Base-by-base conservation (phyloP, 2,888 invertebrate genomes). In the Rhagium mordax region DNA sequence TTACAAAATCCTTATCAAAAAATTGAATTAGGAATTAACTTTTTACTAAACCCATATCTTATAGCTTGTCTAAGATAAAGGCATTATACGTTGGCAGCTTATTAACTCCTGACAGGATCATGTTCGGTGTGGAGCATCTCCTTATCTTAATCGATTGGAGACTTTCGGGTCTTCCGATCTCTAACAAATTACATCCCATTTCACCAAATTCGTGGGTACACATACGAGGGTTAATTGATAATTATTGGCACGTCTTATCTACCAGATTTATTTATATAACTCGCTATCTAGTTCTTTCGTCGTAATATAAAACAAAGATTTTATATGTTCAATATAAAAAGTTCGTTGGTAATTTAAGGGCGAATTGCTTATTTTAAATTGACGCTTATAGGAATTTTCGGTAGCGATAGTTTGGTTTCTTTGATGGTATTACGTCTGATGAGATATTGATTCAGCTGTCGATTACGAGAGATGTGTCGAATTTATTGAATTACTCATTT, bases 61-160 rank as follows among this genome's bases (percentile, higher is more conserved):
- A 61, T 47, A 41, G 47, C 60, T 20, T 27, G 20, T 47, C 27
- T 8, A 20, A 16, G 41, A 61, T 18, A 61, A 47, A 47, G 21
- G 21, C n/a, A 47, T 61, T 21, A 47, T 20, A 41, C n/a, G 8
- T 7, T 41, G 41, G 7, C 21, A 57, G 60, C 20, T 61, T 61
- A 47, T 33, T 61, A 61, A 61, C 41, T 41, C 47, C 16, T 5
- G n/a, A 57, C 15, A 7, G 5, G 18, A 1, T n/a, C 20, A n/a
- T 4, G 27, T 5, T 18, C 18, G 5, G 5, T 16, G 33, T 21
- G 16, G 20, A 61, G n/a, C 27, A 15, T 61, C 60, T 29, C 60
- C 33, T 60, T 60, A 60, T 60, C 60, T 41, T 61, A 61, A 61
- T 61, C 60, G 60, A 61, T 61, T 47, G 10, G 0, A 47, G 20